Conservation (phyloP, 2,888 invertebrate genomes). For the Crepidodera aurea region DNA sequence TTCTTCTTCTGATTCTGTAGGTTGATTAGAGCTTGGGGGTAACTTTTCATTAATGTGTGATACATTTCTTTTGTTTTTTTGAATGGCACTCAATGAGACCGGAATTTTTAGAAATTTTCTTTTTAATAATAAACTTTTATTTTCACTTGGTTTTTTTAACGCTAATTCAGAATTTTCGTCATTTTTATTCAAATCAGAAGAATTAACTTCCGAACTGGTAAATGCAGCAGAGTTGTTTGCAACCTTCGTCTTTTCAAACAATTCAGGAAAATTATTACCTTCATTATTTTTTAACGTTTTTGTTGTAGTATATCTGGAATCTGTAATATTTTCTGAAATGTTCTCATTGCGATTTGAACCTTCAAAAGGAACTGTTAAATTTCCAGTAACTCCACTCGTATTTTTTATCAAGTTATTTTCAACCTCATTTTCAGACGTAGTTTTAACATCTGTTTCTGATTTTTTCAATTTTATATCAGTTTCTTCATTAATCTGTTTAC, state of each 20-base stretch:
- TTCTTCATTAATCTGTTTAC: slow-evolving; percentile 52
- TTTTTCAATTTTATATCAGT: background rate
- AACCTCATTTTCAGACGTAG: background rate
- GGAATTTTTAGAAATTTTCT: slow-evolving; percentile 51
- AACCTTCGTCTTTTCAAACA: too few species aligned
- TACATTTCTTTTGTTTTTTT: slow-evolving; percentile 32
- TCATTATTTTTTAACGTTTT: too few species aligned
- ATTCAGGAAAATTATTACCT: too few species aligned
- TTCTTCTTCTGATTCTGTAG: background rate
- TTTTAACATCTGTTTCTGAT: background rate
- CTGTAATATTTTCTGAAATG: too few species aligned
- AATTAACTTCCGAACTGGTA: too few species aligned
- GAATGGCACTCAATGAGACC: slow-evolving; percentile 43
- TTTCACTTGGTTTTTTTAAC: slow-evolving; percentile 1
- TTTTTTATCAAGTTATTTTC: background rate
- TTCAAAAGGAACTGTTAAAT: background rate
- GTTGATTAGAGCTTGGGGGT: background rate
- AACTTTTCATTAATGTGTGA: background rate
- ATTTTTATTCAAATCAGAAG: too few species aligned
- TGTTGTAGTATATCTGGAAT: too few species aligned
- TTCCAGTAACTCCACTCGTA: background rate
- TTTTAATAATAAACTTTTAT: slow-evolving; percentile 22
- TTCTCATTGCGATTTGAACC: too few species aligned
- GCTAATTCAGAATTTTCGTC: slow-evolving; percentile 9
- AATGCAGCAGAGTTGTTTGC: too few species aligned